A percentile compares a stretch with the other conserved stretches of the same genome.
These are phyloP conservation scores for Ochropleura leucogaster DNA, from an alignment of 2,888 invertebrate species.

Conservation along the genomic window DNA sequence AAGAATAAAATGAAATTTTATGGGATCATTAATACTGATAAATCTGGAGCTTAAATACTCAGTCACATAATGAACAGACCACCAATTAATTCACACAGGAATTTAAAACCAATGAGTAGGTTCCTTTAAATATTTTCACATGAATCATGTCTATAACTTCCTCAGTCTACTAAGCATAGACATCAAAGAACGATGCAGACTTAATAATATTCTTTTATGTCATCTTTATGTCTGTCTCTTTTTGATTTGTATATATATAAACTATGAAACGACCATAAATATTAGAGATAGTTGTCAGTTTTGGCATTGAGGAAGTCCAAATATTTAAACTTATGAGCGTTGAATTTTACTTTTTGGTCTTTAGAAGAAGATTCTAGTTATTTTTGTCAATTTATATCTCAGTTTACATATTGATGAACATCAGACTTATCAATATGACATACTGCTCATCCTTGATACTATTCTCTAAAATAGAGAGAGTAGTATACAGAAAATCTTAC, in stretches of 20 bases:
- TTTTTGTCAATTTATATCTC: background rate
- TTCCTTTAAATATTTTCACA: slow-evolving; percentile 50
- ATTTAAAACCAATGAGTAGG: slow-evolving; percentile 23
- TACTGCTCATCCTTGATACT: background rate
- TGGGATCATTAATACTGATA: background rate
- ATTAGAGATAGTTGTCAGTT: slow-evolving; percentile 1
- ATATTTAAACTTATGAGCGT: slow-evolving; percentile 1
- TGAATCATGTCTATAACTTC: slow-evolving; percentile 44
- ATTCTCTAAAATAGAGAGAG: background rate
- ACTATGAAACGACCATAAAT: slow-evolving; percentile 20
- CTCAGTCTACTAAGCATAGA: slow-evolving; percentile 54
- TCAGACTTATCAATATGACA: background rate
- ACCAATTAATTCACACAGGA: slow-evolving; percentile 6
- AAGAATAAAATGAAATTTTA: no score
- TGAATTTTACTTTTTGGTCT: background rate
- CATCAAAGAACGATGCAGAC: slow-evolving; percentile 58
- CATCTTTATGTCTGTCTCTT: slow-evolving; percentile 32
- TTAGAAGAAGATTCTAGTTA: background rate
- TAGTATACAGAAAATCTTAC: no score
- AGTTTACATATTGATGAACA: background rate
- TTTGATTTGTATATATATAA: slow-evolving; percentile 34
- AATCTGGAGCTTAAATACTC: background rate
- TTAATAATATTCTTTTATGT: slow-evolving; percentile 58
- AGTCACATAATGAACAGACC: background rate
- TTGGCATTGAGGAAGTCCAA: background rate